Evolutionary conservation across 2,113 vertebrate species (phyloP).

Genomic region (Oryzias javanicus): DNA sequence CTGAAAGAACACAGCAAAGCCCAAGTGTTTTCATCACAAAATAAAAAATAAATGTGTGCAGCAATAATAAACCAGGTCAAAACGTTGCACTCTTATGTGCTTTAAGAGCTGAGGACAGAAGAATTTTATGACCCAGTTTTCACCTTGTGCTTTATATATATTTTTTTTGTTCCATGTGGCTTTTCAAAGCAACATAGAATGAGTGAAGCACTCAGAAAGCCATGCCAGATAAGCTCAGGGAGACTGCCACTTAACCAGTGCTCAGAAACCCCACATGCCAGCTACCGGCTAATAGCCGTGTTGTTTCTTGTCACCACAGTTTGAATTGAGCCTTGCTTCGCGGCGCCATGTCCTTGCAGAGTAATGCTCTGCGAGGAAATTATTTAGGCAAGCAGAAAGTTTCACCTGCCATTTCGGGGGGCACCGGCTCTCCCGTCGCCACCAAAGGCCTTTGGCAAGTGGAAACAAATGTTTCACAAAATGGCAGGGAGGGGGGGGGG

Average conservation of each 20-base stretch:
- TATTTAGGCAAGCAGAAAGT: conserved; percentile 80
- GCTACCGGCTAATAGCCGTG: conserved; percentile 43
- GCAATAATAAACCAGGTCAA: conserved; percentile 25
- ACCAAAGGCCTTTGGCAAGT: conserved; percentile 79
- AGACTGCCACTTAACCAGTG: conserved; percentile 50
- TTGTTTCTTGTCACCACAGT: conserved; percentile 54
- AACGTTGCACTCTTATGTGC: conserved; percentile 4
- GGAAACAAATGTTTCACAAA: conserved; percentile 78
- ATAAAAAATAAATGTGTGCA: conserved; percentile 15
- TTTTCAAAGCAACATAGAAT: conserved; percentile 28
- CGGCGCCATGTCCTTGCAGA: conserved; percentile 50
- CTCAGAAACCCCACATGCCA: conserved; percentile 19
- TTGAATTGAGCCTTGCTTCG: conserved; percentile 54
- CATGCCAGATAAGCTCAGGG: conserved; percentile 56
- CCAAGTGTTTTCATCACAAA: conserved; percentile 22
- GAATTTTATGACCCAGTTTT: conserved; percentile 37
- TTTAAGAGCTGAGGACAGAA: conserved; percentile 23
- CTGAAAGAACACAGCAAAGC: conserved; percentile 10
- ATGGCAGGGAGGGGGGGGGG: conserved; percentile 81
- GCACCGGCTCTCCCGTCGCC: conserved; percentile 58
- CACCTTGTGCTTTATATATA: conserved; percentile 34
- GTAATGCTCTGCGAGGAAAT: conserved; percentile 75
- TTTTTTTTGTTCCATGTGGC: conserved; percentile 23
- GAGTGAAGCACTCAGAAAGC: conserved; percentile 36
- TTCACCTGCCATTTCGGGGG: conserved; percentile 79